A percentile compares a stretch with the other conserved stretches of the same genome.
Evolutionary conservation across 2,888 invertebrate genomes (phyloP).

Genomic region (Capitulum mitella): DNA sequence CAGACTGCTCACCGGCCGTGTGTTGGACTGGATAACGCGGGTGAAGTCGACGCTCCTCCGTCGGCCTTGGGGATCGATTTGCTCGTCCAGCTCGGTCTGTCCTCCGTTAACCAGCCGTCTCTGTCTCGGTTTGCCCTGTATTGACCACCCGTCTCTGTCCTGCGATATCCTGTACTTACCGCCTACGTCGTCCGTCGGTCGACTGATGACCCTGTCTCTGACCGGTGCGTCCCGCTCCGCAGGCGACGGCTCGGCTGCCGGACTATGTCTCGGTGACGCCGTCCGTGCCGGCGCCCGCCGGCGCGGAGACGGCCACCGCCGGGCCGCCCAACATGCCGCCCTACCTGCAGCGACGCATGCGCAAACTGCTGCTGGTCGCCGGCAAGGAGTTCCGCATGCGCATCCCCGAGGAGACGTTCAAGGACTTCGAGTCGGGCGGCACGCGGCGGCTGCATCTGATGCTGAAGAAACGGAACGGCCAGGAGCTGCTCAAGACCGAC

Average conservation of each 20-base stretch:
- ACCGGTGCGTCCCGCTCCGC: no score
- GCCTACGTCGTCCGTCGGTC: no score
- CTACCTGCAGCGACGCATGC: neutral
- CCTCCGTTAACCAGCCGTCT: no score
- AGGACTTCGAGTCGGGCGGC: conserved; percentile 75
- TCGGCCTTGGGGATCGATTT: no score
- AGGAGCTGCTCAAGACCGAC: conserved; percentile 57
- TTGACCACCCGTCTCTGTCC: no score
- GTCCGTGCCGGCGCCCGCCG: conserved; percentile 60
- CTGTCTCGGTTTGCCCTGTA: no score
- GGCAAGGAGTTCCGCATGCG: conserved; percentile 51
- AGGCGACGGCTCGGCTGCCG: neutral
- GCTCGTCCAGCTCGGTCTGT: no score
- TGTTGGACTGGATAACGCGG: no score
- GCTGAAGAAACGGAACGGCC: conserved; percentile 63
- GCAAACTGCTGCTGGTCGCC: conserved; percentile 27
- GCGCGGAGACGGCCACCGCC: neutral
- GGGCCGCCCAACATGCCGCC: neutral
- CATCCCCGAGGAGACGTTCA: conserved; percentile 83
- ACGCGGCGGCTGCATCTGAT: conserved; percentile 63
- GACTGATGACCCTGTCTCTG: no score
- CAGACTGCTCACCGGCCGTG: no score
- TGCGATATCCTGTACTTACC: no score
- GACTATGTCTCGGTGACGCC: neutral
- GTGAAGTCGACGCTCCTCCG: no score